Evolutionary conservation across 1,140 invertebrate species (phyloP).

Genomic region (Steinernema khuongi): DNA sequence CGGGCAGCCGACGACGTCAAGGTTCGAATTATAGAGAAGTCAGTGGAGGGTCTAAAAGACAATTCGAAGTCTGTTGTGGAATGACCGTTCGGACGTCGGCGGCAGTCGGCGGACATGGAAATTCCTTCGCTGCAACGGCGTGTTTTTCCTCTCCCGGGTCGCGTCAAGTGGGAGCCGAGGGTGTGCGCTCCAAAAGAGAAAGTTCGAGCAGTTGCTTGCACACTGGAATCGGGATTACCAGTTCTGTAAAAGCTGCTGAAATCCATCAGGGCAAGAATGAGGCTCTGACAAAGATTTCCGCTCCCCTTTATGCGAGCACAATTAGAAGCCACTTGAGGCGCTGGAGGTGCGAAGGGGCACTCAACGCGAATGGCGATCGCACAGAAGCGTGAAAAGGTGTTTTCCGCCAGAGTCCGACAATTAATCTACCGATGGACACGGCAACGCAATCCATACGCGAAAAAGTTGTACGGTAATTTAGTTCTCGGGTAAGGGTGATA

Average conservation of each 20-base stretch:
- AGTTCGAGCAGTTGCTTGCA: background rate
- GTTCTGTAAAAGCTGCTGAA: background rate
- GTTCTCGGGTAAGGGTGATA: background rate
- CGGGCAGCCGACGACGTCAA: background rate
- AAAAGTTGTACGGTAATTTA: background rate
- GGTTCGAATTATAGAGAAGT: background rate
- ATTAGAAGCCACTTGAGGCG: background rate
- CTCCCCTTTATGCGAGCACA: background rate
- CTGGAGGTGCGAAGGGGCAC: background rate
- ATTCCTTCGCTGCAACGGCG: background rate
- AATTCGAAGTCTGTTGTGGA: background rate
- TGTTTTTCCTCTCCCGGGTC: background rate
- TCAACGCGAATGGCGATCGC: background rate
- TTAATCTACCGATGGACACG: background rate
- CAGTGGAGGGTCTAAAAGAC: background rate
- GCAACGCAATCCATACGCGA: background rate
- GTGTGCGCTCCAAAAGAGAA: background rate
- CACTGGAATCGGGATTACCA: background rate
- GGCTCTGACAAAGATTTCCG: background rate
- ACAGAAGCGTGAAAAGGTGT: background rate
- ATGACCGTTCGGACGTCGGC: conserved; percentile 4
- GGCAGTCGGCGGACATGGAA: conserved; percentile 7
- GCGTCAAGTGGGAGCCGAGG: conserved; percentile 7
- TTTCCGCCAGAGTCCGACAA: background rate
- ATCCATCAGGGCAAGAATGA: background rate